Evolutionary conservation across 2,888 invertebrate species (phyloP).

Genomic region (Drosophila falleni): DNA sequence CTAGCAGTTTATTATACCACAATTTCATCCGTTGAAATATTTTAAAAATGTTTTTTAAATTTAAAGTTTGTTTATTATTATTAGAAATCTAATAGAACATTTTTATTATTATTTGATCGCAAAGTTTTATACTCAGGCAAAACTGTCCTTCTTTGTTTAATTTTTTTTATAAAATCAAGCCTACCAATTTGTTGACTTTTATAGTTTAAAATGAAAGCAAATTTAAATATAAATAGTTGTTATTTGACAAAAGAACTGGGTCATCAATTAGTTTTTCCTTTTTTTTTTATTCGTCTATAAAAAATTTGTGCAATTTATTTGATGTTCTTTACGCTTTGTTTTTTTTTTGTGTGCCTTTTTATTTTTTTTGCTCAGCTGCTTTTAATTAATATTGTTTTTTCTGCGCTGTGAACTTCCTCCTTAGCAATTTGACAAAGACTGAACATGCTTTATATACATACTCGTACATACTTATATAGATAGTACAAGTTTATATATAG

Average conservation of each 20-base stretch:
- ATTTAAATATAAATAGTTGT: conserved; percentile 64
- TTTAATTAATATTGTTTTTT: conserved; percentile 63
- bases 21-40: no score
- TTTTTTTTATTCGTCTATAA: conserved; percentile 46
- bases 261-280: conserved; percentile 64
- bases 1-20: no score
- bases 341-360: conserved; percentile 1
- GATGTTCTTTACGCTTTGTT: conserved; percentile 51
- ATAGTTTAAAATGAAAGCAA: conserved; percentile 51
- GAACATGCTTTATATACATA: conserved; percentile 36
- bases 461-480: conserved; percentile 7
- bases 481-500: conserved; percentile 10
- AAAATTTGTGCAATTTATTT: conserved; percentile 70
- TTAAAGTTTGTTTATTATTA: no score
- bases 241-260: conserved; percentile 67
- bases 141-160: neutral
- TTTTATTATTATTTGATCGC: no score
- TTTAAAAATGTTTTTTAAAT: no score
- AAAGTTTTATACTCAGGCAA: no score
- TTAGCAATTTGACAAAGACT: conserved; percentile 59
- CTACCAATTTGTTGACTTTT: conserved; percentile 15
- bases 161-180: neutral
- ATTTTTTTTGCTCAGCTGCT: conserved; percentile 53
- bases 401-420: conserved; percentile 62
- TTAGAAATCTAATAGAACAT: no score